Base-by-base conservation (phyloP, 2,888 invertebrate genomes). In the Galerucella calmariensis region DNA sequence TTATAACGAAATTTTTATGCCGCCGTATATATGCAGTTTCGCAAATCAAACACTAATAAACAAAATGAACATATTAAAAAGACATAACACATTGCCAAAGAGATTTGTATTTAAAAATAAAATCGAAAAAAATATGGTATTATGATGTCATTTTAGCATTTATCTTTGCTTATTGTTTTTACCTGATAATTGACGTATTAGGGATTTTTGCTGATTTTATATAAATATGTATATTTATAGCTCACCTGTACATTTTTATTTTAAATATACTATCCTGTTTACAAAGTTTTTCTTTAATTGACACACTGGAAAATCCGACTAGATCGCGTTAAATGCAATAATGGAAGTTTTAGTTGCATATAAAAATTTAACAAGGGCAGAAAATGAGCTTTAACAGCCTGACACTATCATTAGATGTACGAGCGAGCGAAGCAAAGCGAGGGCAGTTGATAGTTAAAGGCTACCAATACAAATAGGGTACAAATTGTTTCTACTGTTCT, bases 181-280 rank as follows among this genome's bases (percentile, higher is more conserved):
- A 53, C 56, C 59, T 71, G 62, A 71, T 59, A 71, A 56, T 73
- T 72, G 61, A 72, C 73, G 59, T 69, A 72, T 71, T 72, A 72
- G 72, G 69, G 75, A 75, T 75, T 78, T 73, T 78, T 78, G 77
- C 78, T 76, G 65, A 76, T 78, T 78, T 78, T 80, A 73, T 69
- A 75, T 78, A 78, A 79, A 77, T 77, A 79, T 81, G 80, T 81
- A 81, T 79, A 81, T 81, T 20, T 78, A 76, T 81, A 80, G 80
- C 81, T 78, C 76, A 80, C 66, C 66, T 81, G 81, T 81, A 81
- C 71, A 81, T 81, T 81, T 80, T 81, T 81, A 80, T 81, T 81
- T 80, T 81, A 79, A 79, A 80, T 80, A 81, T 76, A 79, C 74
- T 79, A 78, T 78, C 76, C 78, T 79, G 77, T 80, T 78, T 75